These are phyloP conservation scores for Propithecus perrieri DNA, from an alignment of 2,797 vertebrate genomes.

Conservation along the genomic window DNA sequence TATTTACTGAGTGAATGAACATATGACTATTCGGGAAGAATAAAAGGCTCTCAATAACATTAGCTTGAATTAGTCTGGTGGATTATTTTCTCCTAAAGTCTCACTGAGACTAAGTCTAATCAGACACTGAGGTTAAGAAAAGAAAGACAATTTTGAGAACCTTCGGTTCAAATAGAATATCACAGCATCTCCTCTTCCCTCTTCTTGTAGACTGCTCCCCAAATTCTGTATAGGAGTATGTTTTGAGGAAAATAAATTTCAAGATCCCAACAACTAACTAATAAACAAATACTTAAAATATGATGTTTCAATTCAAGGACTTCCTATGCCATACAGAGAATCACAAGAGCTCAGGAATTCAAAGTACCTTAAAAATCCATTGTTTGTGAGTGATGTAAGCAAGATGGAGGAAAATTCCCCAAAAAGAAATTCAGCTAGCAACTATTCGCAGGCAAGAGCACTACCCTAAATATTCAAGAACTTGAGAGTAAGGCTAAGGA, in stretches of 20 bases:
- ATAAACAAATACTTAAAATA: slow-evolving; percentile 40
- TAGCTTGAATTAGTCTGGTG: neutral
- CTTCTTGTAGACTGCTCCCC: neutral
- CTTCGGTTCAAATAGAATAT: neutral
- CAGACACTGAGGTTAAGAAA: neutral
- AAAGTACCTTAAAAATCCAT: slow-evolving; percentile 20
- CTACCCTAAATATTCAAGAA: neutral
- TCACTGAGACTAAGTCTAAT: neutral
- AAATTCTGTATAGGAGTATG: neutral
- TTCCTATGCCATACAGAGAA: slow-evolving; percentile 29
- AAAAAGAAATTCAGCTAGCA: neutral
- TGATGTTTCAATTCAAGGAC: neutral
- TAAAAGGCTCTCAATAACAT: neutral
- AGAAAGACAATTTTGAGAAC: neutral
- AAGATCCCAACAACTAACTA: neutral
- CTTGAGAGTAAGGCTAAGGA: neutral
- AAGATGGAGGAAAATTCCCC: neutral
- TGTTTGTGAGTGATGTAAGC: neutral
- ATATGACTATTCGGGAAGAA: neutral
- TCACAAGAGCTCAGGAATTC: slow-evolving; percentile 15
- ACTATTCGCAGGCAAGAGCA: neutral
- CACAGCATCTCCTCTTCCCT: neutral
- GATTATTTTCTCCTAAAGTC: neutral
- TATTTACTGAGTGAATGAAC: neutral
- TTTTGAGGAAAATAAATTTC: neutral